Evolutionary conservation across 92 coral and sea anemone species (phyloP).

Genomic region (Bergia puertoricense): DNA sequence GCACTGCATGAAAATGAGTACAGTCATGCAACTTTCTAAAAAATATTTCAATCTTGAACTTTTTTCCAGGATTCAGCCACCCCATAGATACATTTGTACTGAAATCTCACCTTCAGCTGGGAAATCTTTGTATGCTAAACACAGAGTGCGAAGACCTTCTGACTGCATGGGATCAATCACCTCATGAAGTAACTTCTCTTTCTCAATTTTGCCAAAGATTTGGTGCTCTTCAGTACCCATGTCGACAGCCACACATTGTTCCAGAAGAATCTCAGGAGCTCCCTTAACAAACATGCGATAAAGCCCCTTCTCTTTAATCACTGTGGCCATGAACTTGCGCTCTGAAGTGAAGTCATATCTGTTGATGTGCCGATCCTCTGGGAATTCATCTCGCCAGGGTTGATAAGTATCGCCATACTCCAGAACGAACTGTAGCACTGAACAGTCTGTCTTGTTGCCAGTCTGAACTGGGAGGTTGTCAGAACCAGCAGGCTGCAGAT

Average conservation of each 20-base stretch:
- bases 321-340: slow-evolving; percentile 90
- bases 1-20: too few relatives aligned
- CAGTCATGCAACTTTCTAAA: too few relatives aligned
- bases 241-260: slow-evolving; percentile 59
- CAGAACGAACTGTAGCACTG: slow-evolving; percentile 81
- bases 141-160: slow-evolving; percentile 67
- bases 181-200: slow-evolving; percentile 65
- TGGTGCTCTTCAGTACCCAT: slow-evolving; percentile 55
- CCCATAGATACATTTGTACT: too few relatives aligned
- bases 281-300: slow-evolving; percentile 75
- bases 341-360: slow-evolving; percentile 85
- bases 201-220: slow-evolving; percentile 56
- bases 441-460: slow-evolving; percentile 95
- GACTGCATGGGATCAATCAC: slow-evolving; percentile 72
- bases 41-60: too few relatives aligned
- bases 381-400: slow-evolving; percentile 83
- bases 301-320: slow-evolving; percentile 65
- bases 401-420: slow-evolving; percentile 88
- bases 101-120: slow-evolving; percentile 51
- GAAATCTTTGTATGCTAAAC: slow-evolving; percentile 67
- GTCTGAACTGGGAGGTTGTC: slow-evolving; percentile 75
- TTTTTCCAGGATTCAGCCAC: neutral
- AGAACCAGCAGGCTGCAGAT: slow-evolving; percentile 60
- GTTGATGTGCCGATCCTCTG: slow-evolving; percentile 73
- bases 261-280: slow-evolving; percentile 76